phyloP scores from a whole-genome alignment of 2,888 invertebrate genomes.

The Noctua janthe region DNA sequence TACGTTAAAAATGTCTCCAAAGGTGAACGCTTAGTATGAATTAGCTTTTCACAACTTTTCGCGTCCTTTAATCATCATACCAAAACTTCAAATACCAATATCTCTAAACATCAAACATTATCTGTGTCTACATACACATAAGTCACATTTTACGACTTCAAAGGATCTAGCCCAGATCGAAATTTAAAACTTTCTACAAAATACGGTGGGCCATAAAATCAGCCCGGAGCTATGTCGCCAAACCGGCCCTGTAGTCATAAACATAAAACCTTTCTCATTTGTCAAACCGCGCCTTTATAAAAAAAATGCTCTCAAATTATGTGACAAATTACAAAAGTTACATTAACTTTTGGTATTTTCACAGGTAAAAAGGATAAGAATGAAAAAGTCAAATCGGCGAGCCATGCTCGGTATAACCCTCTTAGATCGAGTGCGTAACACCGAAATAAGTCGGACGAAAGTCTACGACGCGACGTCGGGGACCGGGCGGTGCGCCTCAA shows the following conservation, averaged over 20 bases:
- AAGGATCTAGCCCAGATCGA: slow-evolving; percentile 17
- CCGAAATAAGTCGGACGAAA: too few species aligned
- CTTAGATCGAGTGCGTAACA: too few species aligned
- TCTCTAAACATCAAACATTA: background rate
- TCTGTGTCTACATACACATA: background rate
- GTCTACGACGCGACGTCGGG: too few species aligned
- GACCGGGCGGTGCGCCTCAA: too few species aligned
- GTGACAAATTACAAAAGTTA: slow-evolving; percentile 59
- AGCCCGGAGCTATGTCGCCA: background rate
- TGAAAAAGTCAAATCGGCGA: background rate
- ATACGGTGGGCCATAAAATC: slow-evolving; percentile 36
- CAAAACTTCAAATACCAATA: slow-evolving; percentile 2
- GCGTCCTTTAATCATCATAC: background rate
- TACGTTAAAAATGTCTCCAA: background rate
- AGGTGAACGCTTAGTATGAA: background rate
- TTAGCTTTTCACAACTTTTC: background rate
- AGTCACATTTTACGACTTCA: slow-evolving; percentile 37
- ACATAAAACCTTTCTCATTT: slow-evolving; percentile 67
- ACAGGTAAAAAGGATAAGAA: background rate
- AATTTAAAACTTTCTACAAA: slow-evolving; percentile 40
- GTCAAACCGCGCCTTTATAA: slow-evolving; percentile 67
- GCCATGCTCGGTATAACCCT: too few species aligned
- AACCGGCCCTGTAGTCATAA: slow-evolving; percentile 47
- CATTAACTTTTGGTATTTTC: slow-evolving; percentile 21
- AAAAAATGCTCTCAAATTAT: slow-evolving; percentile 68